These are phyloP conservation scores for Carlito syrichta DNA, from an alignment of 2,113 vertebrate species.

Conservation along the genomic window DNA sequence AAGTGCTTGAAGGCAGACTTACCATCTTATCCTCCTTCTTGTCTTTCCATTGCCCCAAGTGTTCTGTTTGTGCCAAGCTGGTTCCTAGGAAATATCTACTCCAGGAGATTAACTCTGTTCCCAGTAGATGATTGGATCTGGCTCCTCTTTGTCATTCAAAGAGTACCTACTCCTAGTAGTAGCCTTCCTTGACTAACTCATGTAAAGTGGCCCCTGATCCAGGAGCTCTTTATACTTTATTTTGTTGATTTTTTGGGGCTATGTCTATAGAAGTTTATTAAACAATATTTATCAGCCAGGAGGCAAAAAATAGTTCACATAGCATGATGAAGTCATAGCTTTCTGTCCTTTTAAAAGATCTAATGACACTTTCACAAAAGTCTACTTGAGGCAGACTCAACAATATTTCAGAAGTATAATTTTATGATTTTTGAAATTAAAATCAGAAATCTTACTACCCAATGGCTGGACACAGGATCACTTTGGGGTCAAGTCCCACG, in stretches of 20 bases:
- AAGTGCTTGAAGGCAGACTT: background rate
- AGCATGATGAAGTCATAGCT: conserved; percentile 13
- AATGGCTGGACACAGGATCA: background rate
- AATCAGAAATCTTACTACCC: background rate
- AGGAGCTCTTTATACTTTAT: background rate
- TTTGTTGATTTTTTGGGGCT: background rate
- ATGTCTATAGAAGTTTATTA: background rate
- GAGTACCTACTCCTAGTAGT: background rate
- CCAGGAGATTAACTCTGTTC: background rate
- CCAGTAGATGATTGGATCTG: background rate
- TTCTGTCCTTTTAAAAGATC: conserved; percentile 22
- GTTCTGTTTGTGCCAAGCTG: background rate
- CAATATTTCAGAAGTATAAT: background rate
- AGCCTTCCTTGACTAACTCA: background rate
- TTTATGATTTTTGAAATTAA: background rate
- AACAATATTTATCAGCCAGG: background rate
- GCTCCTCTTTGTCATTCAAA: background rate
- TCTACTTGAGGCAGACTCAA: background rate
- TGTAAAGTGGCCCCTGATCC: background rate
- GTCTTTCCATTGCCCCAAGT: background rate
- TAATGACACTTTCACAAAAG: background rate
- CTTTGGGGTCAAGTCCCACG: background rate
- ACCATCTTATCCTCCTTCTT: background rate
- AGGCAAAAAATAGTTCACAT: background rate
- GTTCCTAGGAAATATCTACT: background rate